phyloP scores from a whole-genome alignment of 2,113 vertebrate species.

The Callionymus lyra region DNA sequence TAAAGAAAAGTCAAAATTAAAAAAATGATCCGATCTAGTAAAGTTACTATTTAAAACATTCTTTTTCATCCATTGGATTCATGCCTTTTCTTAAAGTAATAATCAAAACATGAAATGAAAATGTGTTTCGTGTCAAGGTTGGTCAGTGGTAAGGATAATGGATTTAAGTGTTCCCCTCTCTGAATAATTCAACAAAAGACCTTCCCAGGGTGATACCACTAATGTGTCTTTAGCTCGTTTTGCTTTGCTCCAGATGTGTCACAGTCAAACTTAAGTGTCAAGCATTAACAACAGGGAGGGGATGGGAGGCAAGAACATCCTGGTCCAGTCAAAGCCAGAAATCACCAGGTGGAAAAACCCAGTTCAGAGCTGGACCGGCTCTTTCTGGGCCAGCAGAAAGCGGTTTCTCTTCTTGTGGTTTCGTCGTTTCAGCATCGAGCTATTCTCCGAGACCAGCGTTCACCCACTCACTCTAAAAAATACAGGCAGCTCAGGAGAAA shows the following conservation, averaged over 20 bases:
- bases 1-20: too few relatives aligned
- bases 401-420: conserved; percentile 45
- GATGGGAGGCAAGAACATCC: conserved; percentile 7
- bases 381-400: conserved; percentile 16
- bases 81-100: too few relatives aligned
- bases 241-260: conserved; percentile 51
- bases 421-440: conserved; percentile 28
- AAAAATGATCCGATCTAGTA: too few relatives aligned
- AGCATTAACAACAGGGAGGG: conserved; percentile 15
- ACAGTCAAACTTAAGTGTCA: conserved; percentile 10
- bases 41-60: too few relatives aligned
- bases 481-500: conserved; percentile 14
- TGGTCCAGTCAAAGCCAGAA: conserved; percentile 23
- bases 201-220: conserved; percentile 14
- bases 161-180: too few relatives aligned
- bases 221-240: conserved; percentile 6
- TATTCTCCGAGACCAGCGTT: conserved; percentile 17
- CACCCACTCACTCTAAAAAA: conserved; percentile 17
- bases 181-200: conserved; percentile 2
- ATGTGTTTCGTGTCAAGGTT: too few relatives aligned
- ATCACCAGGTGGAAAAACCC: conserved; percentile 59
- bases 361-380: conserved; percentile 32
- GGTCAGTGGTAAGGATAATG: too few relatives aligned
- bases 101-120: too few relatives aligned
- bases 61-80: too few relatives aligned